Percentiles rank a stretch among this genome's conserved stretches.
These are phyloP conservation scores for Epiblema foenella DNA, from an alignment of 2,888 invertebrate species.

Conservation along the genomic window DNA sequence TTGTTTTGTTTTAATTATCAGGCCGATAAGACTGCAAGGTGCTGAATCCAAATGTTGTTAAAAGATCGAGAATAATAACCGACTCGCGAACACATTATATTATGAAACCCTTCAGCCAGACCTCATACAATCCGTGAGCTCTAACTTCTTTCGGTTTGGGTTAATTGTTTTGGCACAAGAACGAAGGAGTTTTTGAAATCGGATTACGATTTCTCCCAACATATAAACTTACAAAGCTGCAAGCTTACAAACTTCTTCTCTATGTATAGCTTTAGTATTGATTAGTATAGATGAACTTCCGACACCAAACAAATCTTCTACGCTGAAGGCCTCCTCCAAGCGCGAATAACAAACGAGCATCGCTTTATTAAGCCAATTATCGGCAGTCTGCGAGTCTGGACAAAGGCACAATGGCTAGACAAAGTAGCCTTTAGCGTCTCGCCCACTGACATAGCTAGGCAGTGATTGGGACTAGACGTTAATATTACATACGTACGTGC, in stretches of 20 bases:
- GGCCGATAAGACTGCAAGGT: slow-evolving; percentile 17
- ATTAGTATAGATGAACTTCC: background rate
- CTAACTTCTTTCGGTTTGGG: too few species aligned
- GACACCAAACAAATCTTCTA: background rate
- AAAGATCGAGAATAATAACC: background rate
- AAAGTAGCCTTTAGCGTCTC: background rate
- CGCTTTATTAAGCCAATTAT: slow-evolving; percentile 31
- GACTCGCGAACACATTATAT: too few species aligned
- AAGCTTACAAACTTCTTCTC: too few species aligned
- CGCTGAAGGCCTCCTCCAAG: background rate
- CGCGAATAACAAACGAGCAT: slow-evolving; percentile 25
- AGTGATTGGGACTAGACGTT: background rate
- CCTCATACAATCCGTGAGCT: too few species aligned
- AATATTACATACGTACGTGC: too few species aligned
- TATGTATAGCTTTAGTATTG: too few species aligned
- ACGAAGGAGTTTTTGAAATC: too few species aligned
- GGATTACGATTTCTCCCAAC: too few species aligned
- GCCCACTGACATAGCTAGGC: background rate
- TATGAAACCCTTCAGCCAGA: too few species aligned
- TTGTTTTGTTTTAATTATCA: slow-evolving; percentile 17
- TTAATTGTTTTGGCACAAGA: too few species aligned
- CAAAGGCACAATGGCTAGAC: slow-evolving; percentile 21
- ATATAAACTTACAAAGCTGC: too few species aligned
- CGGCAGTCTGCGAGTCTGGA: slow-evolving; percentile 8
- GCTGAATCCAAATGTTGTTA: slow-evolving; percentile 1